A percentile compares a stretch with the other conserved stretches of the same genome.
These are phyloP conservation scores for Pogonophryne albipinna DNA, from an alignment of 2,797 vertebrate genomes.

Conservation along the genomic window DNA sequence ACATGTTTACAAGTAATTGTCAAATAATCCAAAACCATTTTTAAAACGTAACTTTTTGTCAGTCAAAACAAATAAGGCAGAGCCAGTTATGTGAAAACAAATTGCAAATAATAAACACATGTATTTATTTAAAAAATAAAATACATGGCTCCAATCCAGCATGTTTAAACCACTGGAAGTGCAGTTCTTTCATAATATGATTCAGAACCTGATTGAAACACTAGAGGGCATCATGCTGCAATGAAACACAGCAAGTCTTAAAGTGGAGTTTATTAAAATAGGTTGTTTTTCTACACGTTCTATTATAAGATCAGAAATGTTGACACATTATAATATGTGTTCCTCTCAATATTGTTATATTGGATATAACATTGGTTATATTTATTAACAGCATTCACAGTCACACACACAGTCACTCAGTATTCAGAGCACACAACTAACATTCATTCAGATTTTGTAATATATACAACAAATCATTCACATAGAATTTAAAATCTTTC, in stretches of 20 bases:
- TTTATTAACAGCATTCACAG: slow-evolving; percentile 35
- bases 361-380: slow-evolving; percentile 40
- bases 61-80: background rate
- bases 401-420: slow-evolving; percentile 11
- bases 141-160: too few relatives aligned
- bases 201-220: slow-evolving; percentile 32
- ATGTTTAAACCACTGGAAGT: background rate
- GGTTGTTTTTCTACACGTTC: slow-evolving; percentile 2
- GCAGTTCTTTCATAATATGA: background rate
- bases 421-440: slow-evolving; percentile 30
- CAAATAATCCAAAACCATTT: background rate
- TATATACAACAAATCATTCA: slow-evolving; percentile 29
- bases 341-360: slow-evolving; percentile 31
- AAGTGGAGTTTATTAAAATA: slow-evolving; percentile 58
- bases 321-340: slow-evolving; percentile 18
- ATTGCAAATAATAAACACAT: too few relatives aligned
- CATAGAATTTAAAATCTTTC: slow-evolving; percentile 31
- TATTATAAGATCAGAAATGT: slow-evolving; percentile 10
- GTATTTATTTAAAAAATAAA: too few relatives aligned
- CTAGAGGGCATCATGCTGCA: slow-evolving; percentile 58
- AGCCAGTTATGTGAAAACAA: background rate
- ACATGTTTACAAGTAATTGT: background rate
- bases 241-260: slow-evolving; percentile 31
- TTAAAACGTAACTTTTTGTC: background rate
- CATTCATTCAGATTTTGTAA: slow-evolving; percentile 35